phyloP scores from a whole-genome alignment of 2,888 invertebrate species.

The Ormyrus labotus region DNA sequence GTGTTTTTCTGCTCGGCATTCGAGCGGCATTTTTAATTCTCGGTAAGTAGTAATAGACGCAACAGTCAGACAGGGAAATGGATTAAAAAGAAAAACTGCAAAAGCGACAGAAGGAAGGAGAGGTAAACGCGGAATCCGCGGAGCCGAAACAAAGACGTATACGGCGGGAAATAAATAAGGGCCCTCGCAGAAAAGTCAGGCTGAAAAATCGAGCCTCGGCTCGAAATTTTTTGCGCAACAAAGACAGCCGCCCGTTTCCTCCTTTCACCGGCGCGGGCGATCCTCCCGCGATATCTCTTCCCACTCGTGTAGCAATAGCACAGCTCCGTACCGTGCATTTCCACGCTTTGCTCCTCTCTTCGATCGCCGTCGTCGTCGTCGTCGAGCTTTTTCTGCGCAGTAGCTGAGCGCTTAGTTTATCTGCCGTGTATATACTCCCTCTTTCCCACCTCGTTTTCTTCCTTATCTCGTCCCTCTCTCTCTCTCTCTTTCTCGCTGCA shows the following conservation, averaged over 20 bases:
- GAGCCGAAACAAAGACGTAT: too few species aligned
- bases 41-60: not conserved
- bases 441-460: constrained; percentile 11
- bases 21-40: not conserved
- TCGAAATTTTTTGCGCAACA: constrained; percentile 25
- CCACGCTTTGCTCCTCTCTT: not conserved
- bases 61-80: not conserved
- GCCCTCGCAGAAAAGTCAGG: too few species aligned
- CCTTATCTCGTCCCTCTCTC: not conserved
- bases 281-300: not conserved
- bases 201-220: constrained; percentile 28
- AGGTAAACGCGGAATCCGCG: not conserved
- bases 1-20: not conserved
- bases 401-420: constrained; percentile 1
- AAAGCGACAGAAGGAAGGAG: not conserved
- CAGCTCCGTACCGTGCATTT: not conserved
- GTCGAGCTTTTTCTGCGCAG: constrained; percentile 19
- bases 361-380: not conserved
- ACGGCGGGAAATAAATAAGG: too few species aligned
- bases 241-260: not conserved
- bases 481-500: not conserved
- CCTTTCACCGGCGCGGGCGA: not conserved
- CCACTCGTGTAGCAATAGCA: not conserved
- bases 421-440: not conserved
- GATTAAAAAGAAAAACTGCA: too few species aligned